These are phyloP conservation scores for Motacilla alba DNA, from an alignment of 2,113 vertebrate species.

Conservation along the genomic window DNA sequence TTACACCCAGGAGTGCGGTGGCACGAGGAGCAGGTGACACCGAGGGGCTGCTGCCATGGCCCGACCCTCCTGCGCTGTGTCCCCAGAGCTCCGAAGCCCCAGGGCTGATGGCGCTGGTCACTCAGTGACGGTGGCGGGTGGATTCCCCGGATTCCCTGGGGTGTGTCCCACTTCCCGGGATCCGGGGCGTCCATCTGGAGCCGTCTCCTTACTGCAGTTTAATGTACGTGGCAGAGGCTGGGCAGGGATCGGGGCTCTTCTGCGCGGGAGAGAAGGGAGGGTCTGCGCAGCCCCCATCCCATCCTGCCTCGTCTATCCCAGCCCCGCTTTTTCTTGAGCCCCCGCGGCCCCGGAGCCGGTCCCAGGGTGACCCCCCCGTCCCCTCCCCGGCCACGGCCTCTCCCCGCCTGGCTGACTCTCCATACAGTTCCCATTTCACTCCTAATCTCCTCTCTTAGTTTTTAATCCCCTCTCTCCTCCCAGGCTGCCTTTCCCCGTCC, in stretches of 20 bases:
- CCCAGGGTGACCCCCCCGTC: not conserved
- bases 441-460: conserved; percentile 54
- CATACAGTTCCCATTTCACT: conserved; percentile 40
- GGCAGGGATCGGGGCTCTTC: not conserved
- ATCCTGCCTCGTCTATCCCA: not conserved
- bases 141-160: not conserved
- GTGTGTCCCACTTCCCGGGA: not conserved
- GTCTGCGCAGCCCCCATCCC: not conserved
- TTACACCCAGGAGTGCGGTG: not conserved
- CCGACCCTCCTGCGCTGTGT: fast-evolving
- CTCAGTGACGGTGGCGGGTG: not conserved
- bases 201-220: not conserved
- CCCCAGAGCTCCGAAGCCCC: not conserved
- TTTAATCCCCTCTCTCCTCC: conserved; percentile 58
- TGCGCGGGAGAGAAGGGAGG: not conserved
- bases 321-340: not conserved
- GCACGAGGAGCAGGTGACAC: not conserved
- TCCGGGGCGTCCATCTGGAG: not conserved
- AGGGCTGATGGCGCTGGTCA: not conserved
- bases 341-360: not conserved
- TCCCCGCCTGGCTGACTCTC: conserved; percentile 44
- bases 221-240: fast-evolving
- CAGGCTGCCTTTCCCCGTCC: not conserved
- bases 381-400: not conserved
- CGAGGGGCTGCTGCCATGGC: not conserved